Conservation (phyloP, 2,797 vertebrate species). For the Tiaroga cobitis region DNA sequence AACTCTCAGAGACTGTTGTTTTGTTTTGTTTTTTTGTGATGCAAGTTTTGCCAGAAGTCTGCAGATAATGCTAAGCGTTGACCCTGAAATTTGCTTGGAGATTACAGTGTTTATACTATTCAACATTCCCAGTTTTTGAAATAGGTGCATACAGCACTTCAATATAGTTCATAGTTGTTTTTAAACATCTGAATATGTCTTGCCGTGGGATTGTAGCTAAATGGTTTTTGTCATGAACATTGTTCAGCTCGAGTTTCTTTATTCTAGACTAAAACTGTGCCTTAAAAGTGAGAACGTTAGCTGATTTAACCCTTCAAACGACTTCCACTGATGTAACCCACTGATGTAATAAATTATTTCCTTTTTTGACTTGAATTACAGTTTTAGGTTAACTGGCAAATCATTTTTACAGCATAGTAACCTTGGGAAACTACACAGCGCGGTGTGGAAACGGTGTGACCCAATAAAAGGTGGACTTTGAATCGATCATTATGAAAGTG, state of each 20-base stretch:
- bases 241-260: neutral
- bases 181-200: neutral
- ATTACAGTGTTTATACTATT: neutral
- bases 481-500: conserved; percentile 10
- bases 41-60: neutral
- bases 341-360: no score
- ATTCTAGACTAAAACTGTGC: neutral
- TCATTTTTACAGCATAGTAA: neutral
- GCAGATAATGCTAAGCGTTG: neutral
- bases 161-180: neutral
- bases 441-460: neutral
- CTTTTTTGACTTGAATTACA: neutral
- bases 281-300: neutral
- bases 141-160: neutral
- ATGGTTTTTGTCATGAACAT: neutral
- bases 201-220: neutral
- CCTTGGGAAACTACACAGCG: neutral
- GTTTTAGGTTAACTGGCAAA: neutral
- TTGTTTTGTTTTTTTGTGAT: neutral
- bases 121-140: neutral
- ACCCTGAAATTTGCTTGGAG: neutral
- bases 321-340: neutral
- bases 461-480: conserved; percentile 18
- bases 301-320: neutral
- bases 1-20: conserved; percentile 5